A percentile compares a stretch with the other conserved stretches of the same genome.
These are phyloP conservation scores for Drosophila yakuba DNA, from an alignment of 1,140 invertebrate genomes.

Conservation along the genomic window DNA sequence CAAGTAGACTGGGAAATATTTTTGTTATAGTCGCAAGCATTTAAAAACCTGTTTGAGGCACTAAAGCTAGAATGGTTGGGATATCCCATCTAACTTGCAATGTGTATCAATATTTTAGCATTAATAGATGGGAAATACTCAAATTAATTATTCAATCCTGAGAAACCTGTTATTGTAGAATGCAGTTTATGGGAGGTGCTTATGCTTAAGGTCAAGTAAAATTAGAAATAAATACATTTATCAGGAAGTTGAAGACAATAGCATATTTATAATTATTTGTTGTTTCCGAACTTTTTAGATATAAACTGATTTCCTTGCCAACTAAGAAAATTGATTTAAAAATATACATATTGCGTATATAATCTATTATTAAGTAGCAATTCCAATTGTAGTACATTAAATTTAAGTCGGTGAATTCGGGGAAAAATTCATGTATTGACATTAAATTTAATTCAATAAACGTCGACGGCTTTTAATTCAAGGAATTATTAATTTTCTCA, in stretches of 20 bases:
- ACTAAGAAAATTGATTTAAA: too few relatives aligned
- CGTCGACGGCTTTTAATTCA: too few relatives aligned
- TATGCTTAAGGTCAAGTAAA: conserved; percentile 9
- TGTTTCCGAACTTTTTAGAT: not conserved
- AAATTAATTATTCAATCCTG: conserved; percentile 14
- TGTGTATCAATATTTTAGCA: not conserved
- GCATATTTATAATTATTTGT: too few relatives aligned
- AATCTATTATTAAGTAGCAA: too few relatives aligned
- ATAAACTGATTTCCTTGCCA: too few relatives aligned
- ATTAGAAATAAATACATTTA: conserved; percentile 8
- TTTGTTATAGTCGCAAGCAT: not conserved
- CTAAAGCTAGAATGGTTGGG: not conserved
- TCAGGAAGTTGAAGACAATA: not conserved
- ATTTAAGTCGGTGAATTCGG: too few relatives aligned
- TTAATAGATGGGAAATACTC: conserved; percentile 25
- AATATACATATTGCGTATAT: too few relatives aligned
- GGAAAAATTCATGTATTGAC: too few relatives aligned
- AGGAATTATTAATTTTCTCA: too few relatives aligned
- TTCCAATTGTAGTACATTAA: too few relatives aligned
- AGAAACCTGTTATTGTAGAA: conserved; percentile 19
- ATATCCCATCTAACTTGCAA: not conserved
- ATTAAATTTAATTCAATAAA: too few relatives aligned
- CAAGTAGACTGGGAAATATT: conserved; percentile 8
- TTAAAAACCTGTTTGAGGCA: conserved; percentile 13
- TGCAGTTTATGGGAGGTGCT: conserved; percentile 7